Evolutionary conservation across 2,888 invertebrate species (phyloP).

Genomic region (Gasteruption jaculator): DNA sequence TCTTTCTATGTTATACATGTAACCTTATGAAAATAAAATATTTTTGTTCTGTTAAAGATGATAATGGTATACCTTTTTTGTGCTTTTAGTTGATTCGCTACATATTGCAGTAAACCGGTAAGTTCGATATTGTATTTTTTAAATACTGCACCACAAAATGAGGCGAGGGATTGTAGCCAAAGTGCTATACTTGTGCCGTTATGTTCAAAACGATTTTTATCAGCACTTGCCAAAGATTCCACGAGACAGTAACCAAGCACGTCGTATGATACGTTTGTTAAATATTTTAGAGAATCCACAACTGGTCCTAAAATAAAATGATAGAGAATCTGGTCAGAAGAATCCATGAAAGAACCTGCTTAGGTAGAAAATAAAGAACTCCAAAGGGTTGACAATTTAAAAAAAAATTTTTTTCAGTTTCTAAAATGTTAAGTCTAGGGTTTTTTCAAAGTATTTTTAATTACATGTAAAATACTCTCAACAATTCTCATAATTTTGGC

Average conservation of each 20-base stretch:
- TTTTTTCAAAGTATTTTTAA: too few relatives aligned
- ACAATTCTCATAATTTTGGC: too few relatives aligned
- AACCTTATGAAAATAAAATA: slow-evolving; percentile 10
- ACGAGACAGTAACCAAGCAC: slow-evolving; percentile 93
- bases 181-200: slow-evolving; percentile 88
- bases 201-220: slow-evolving; percentile 73
- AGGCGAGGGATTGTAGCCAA: slow-evolving; percentile 92
- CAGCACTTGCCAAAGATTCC: slow-evolving; percentile 81
- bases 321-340: background rate
- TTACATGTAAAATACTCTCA: too few relatives aligned
- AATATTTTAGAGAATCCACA: slow-evolving; percentile 94
- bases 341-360: background rate
- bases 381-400: too few relatives aligned
- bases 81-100: slow-evolving; percentile 93
- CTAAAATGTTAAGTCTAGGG: too few relatives aligned
- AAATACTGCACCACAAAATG: slow-evolving; percentile 93
- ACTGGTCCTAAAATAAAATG: slow-evolving; percentile 63
- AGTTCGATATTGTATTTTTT: slow-evolving; percentile 97
- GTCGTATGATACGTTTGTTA: slow-evolving; percentile 93
- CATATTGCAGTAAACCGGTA: slow-evolving; percentile 91
- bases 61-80: slow-evolving; percentile 73
- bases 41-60: slow-evolving; percentile 13
- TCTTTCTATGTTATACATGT: too few relatives aligned
- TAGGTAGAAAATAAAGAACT: slow-evolving; percentile 37
- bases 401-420: too few relatives aligned